Base-by-base conservation (phyloP, 2,888 invertebrate species). In the Leptinotarsa peninsularis region DNA sequence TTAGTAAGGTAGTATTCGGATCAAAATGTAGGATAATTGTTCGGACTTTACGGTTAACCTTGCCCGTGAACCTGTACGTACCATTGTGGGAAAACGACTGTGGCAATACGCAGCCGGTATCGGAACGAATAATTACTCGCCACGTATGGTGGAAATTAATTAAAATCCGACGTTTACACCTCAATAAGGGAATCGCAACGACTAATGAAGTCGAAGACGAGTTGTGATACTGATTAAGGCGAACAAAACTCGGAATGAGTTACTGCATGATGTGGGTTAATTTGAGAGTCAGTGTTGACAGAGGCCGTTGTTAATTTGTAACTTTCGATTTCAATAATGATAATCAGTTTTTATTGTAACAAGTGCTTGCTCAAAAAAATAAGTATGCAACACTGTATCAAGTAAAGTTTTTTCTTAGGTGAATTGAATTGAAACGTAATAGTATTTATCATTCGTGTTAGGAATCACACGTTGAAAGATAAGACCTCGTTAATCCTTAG, bases 11-110 rank as follows among this genome's bases (percentile, higher is more conserved):
- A 43, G 33, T 33, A 63, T 63, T 63, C 43, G 43, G 43, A 33
- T 58, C 70, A 43, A 70, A 70, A 70, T 58, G 70, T 70, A 70
- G 70, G 68, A 68, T 58, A 70, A 70, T 63, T 63, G 33, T 33
- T 69, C 33, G n/a, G 10, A 21, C 15, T 69, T 70, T 70, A 70
- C 70, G 56, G 70, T 70, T 68, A 69, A 70, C 70, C 70, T 70
- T 70, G 70, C 58, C 70, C 70, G 49, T 70, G 70, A 70, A 58
- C 70, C 49, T 70, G 70, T 49, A 70, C 49, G 70, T 58, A 70
- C 70, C 58, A 69, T 49, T 70, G 70, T 58, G 23, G 58, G 54
- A 56, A 69, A 69, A 56, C 63, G 63, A 17, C 63, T 63, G 63
- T 63, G 63, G 63, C 17, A 33, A 17, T 63, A 63, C 63, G 63